Evolutionary conservation across 2,888 invertebrate genomes (phyloP).

Genomic region (Tholera decimalis): DNA sequence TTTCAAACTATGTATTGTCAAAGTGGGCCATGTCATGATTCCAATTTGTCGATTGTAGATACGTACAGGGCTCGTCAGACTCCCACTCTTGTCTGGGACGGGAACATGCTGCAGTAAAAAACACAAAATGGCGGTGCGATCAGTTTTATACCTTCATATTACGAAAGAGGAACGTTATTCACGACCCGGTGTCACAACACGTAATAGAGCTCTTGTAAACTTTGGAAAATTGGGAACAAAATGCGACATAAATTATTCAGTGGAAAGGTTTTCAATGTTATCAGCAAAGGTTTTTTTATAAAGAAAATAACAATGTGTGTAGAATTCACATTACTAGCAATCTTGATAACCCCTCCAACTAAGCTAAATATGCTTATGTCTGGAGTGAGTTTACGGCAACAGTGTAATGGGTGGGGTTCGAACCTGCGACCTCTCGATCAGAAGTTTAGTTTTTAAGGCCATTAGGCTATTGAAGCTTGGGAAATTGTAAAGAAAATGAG

Average conservation of each 20-base stretch:
- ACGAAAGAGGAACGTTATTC: neutral
- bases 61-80: neutral
- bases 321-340: no score
- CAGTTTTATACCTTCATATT: slow-evolving; percentile 9
- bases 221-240: slow-evolving; percentile 1
- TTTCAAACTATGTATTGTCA: no score
- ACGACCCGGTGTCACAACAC: neutral
- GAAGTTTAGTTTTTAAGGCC: no score
- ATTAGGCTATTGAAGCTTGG: no score
- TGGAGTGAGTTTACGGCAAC: no score
- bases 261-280: neutral
- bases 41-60: neutral
- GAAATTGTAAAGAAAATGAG: no score
- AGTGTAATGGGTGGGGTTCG: no score
- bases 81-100: neutral
- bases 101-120: neutral
- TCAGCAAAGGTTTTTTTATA: neutral
- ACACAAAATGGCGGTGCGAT: slow-evolving; percentile 18
- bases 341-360: no score
- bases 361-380: no score
- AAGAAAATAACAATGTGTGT: no score
- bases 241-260: neutral
- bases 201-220: neutral
- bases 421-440: no score
- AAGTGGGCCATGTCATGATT: neutral